Evolutionary conservation across 2,113 vertebrate species (phyloP).

Genomic region (Pithys albifrons): DNA sequence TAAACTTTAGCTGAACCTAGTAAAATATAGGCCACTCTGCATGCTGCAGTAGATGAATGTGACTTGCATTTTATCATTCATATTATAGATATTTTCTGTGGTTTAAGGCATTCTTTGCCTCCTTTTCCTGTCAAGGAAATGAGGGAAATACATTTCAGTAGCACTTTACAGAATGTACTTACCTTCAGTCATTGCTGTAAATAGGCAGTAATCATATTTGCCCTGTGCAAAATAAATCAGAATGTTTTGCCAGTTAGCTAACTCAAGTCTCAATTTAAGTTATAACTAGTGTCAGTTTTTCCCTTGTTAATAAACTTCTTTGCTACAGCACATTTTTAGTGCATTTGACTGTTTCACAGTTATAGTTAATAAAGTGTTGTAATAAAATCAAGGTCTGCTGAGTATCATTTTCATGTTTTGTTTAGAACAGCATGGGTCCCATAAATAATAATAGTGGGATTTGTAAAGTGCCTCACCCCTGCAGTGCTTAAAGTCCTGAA

Average conservation of each 20-base stretch:
- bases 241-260: conserved; percentile 59
- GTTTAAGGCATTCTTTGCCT: conserved; percentile 76
- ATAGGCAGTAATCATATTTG: conserved; percentile 66
- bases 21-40: conserved; percentile 64
- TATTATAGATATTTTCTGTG: conserved; percentile 73
- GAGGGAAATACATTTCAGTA: conserved; percentile 78
- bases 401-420: neutral
- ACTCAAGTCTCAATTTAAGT: conserved; percentile 16
- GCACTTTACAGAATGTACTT: conserved; percentile 74
- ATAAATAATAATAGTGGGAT: conserved; percentile 5
- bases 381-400: neutral
- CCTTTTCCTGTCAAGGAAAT: conserved; percentile 76
- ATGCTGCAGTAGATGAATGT: conserved; percentile 59
- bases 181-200: conserved; percentile 71
- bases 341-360: neutral
- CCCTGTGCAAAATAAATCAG: conserved; percentile 73
- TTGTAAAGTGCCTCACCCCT: neutral
- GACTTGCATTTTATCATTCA: conserved; percentile 74
- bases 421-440: neutral
- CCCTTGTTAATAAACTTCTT: conserved; percentile 14
- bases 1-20: conserved; percentile 77
- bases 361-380: neutral
- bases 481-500: neutral
- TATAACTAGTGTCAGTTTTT: neutral
- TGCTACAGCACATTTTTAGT: conserved; percentile 1